Evolutionary conservation across 2,113 vertebrate species (phyloP), one percentile per base, ranked within the genome.

Genomic region (Myodes glareolus): DNA sequence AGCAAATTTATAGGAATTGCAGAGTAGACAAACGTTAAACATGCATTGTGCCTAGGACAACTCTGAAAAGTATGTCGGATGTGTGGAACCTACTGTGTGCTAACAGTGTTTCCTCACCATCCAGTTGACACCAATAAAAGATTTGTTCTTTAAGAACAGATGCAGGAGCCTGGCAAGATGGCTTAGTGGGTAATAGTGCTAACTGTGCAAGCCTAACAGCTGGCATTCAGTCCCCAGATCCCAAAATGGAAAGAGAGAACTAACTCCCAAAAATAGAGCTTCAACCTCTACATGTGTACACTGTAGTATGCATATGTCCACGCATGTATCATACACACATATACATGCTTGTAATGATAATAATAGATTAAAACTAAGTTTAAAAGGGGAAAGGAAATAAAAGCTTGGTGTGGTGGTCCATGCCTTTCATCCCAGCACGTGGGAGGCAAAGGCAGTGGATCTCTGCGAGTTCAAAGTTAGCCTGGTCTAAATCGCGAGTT

Each of bases 11-110:
- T 97, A 98, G 98, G 98, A 98, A 98, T 96, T 98, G 97, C 98
- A 98, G 98, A 98, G 98, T 98, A 98, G 98, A 98, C 98, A 98
- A 98, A 98, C 97, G 97, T 97, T 98, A 98, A 98, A 98, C 97
- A 98, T 98, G 96, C 96, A 98, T 96, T 97, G 8, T 17, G 6
- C 0, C 8, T 42, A 88, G 68, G n/a, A 58, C 25, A 39, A 21
- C 87, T 58, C 86, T 31, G 68, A 39, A 52, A 88, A 88, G 50
- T 19, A 27, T 39, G 4, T 36, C 5, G 0, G 39, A 58, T 55
- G 65, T 8, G 12, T 55, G 33, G 50, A 55, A 88, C 36, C 50
- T 73, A 58, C 47, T 88, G 14, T 73, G 68, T 55, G 33, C 33
- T 72, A 70, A 52, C 31, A 86, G 11, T 23, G 61, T 29, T 65